A percentile compares a stretch with the other conserved stretches of the same genome.
Evolutionary conservation across 2,797 vertebrate genomes (phyloP).

Genomic region (Myiotriccus ornatus): DNA sequence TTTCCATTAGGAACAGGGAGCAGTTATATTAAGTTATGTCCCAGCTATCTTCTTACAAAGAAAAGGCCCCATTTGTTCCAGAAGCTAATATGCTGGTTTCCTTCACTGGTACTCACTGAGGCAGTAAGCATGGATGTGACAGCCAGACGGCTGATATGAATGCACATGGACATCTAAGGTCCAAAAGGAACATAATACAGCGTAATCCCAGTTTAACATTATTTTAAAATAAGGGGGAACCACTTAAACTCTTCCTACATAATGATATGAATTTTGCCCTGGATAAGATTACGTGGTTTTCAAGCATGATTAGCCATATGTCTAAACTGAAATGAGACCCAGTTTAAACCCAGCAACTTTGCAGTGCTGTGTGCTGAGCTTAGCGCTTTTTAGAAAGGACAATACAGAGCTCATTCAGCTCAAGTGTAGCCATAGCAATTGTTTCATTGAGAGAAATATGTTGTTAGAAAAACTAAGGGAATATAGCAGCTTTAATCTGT

Average conservation of each 20-base stretch:
- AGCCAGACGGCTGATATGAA: slow-evolving; percentile 45
- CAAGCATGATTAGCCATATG: slow-evolving; percentile 63
- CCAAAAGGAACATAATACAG: slow-evolving; percentile 34
- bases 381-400: background rate
- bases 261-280: slow-evolving; percentile 55
- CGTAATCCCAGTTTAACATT: slow-evolving; percentile 52
- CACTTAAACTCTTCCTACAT: slow-evolving; percentile 49
- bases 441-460: slow-evolving; percentile 26
- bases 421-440: background rate
- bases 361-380: background rate
- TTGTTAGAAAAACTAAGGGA: background rate
- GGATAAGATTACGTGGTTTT: slow-evolving; percentile 59
- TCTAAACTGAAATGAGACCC: slow-evolving; percentile 52
- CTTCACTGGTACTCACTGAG: slow-evolving; percentile 40
- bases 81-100: slow-evolving; percentile 45
- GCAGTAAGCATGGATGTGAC: slow-evolving; percentile 38
- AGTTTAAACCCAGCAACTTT: background rate
- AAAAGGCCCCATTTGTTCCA: slow-evolving; percentile 42
- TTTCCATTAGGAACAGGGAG: slow-evolving; percentile 34
- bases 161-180: slow-evolving; percentile 43
- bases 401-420: background rate
- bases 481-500: background rate
- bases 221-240: slow-evolving; percentile 41
- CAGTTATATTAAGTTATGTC: slow-evolving; percentile 42
- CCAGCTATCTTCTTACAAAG: slow-evolving; percentile 33